Base-by-base conservation (phyloP, 1,140 invertebrate species). In the Drosophila carrolli region DNA sequence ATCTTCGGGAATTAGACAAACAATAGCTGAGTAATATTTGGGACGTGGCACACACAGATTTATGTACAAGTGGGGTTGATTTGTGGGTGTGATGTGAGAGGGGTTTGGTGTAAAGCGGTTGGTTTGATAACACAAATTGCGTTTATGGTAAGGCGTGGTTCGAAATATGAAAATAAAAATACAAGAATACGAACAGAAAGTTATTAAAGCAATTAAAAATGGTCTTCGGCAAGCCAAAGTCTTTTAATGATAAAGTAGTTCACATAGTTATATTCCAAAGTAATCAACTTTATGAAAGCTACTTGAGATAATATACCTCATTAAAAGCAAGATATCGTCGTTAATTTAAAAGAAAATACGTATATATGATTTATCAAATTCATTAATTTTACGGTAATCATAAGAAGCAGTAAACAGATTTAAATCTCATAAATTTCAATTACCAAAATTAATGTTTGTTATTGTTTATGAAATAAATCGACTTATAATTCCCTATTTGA, bases 1-100 rank as follows among this genome's bases (percentile, higher is more conserved):
- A 92, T 91, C 91, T 92, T 92, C 88, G 91, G 70, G 91, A 92
- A 91, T 79, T 91, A 92, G 83, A 91, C 78, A 92, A 84, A 92
- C 62, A 92, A 86, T 80, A 90, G 78, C 81, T 90, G 55, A 86
- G 84, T 88, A 62, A 76, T 43, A 60, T 67, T 51, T 47, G 58
- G 46, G 44, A 37, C 50, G 50, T 46, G 54, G 55, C 46, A 23
- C 44, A 58, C 27, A 75, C 40, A 50, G 56, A 29, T 53, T 63
- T 66, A 66, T 68, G 60, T 55, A 67, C 54, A 71, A 71, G 61
- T 37, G 47, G 60, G 35, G 44, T 35, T 35, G 65, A 37, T 32
- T 63, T 75, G 57, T 72, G 80, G 38, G 32, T 54, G 54, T 65
- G 40, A 47, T 40, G 68, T 43, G 29, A 56, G 4, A 43, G 27